Conservation (phyloP, 2,113 vertebrate species). For the Indicator indicator region DNA sequence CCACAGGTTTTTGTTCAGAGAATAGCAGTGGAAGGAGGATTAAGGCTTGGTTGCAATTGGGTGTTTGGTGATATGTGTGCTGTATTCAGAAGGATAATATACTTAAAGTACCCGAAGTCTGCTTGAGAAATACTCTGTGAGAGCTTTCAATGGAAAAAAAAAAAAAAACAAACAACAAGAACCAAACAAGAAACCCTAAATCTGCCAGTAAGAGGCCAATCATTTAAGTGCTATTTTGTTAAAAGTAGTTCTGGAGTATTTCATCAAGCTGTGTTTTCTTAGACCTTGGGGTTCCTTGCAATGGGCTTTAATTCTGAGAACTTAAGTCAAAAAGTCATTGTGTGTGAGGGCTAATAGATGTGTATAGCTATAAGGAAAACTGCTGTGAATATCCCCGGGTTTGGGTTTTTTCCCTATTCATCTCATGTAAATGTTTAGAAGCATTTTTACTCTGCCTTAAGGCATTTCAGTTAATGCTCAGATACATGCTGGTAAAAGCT, state of each 20-base stretch:
- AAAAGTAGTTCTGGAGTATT: conserved; percentile 5
- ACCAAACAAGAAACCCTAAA: background rate
- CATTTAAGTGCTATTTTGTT: background rate
- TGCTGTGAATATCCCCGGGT: background rate
- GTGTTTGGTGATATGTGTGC: background rate
- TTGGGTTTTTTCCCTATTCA: background rate
- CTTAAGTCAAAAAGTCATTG: conserved; percentile 5
- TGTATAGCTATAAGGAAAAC: conserved; percentile 23
- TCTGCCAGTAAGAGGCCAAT: background rate
- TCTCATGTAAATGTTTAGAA: conserved; percentile 72
- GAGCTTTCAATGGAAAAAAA: background rate
- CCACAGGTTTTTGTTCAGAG: background rate
- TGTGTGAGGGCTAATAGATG: conserved; percentile 57
- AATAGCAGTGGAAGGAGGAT: background rate
- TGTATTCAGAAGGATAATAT: background rate
- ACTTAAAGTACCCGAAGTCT: background rate
- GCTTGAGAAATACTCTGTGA: background rate
- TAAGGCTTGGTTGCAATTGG: background rate
- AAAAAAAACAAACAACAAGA: background rate
- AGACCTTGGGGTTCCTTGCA: background rate
- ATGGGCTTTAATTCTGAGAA: conserved; percentile 48
- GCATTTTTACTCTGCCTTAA: conserved; percentile 62
- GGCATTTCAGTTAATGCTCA: conserved; percentile 70
- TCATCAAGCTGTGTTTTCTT: conserved; percentile 11
- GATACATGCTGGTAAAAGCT: conserved; percentile 41